These are phyloP conservation scores for Larimichthys polyactis DNA, from an alignment of 2,113 vertebrate species.

Conservation along the genomic window DNA sequence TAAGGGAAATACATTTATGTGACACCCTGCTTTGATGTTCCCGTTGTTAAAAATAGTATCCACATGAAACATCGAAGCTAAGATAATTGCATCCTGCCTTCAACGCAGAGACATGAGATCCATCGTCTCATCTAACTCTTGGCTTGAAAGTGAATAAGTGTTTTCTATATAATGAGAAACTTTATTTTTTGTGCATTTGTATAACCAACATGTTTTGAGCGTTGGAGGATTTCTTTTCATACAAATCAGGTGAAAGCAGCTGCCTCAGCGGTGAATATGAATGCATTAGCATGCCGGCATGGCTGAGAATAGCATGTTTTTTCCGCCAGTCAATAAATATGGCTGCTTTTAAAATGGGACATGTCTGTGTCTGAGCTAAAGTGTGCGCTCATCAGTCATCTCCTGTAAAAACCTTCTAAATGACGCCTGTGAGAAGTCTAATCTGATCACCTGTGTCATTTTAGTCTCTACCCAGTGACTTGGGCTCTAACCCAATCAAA, in stretches of 20 bases:
- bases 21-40: neutral
- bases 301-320: neutral
- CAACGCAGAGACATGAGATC: neutral
- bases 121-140: neutral
- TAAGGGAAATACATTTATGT: neutral
- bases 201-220: neutral
- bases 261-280: neutral
- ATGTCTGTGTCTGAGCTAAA: neutral
- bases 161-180: neutral
- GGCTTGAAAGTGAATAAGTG: too few species aligned
- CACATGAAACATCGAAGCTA: neutral
- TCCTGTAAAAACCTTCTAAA: neutral
- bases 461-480: neutral
- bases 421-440: neutral
- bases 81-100: neutral
- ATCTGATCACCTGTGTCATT: conserved; percentile 10
- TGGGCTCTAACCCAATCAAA: neutral
- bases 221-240: neutral
- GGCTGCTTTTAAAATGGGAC: neutral
- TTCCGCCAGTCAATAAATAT: neutral
- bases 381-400: neutral
- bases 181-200: neutral
- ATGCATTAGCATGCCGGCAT: neutral
- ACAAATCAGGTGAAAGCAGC: neutral
- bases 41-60: neutral